Base-by-base conservation (phyloP, 2,888 invertebrate genomes). In the Epirrhoe alternata region DNA sequence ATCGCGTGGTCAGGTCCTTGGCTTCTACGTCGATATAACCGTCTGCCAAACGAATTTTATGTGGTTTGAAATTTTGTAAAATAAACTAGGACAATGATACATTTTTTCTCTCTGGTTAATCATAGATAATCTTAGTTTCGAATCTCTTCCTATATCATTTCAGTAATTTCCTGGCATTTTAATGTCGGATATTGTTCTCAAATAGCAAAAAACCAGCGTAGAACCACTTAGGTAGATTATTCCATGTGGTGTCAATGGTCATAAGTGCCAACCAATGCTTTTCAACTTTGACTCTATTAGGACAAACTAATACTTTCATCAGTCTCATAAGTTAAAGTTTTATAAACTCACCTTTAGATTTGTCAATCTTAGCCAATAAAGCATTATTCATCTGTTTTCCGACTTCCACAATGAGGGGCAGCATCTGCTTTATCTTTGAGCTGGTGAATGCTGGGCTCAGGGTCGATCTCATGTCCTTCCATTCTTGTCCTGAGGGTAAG, bases 361-460 rank as follows among this genome's bases (percentile, higher is more conserved):
- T 71, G 3, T 80, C 64, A 6, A 89, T 81, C 33, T 82, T 81
- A 3, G 72, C 71, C 53, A 80, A 81, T n/a, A 90, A 66, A 0
- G 74, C 69, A 0, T 71, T 68, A n/a, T 84, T 81, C 89, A 90
- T 88, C 66, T 86, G 85, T 0, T 85, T 73, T 0, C 87, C 88
- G 0, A 86, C 88, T 53, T 90, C 88, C 30, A 85, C 81, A 86
- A 94, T 94, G 64, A 88, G 85, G 0, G 88, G 89, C 45, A 89
- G 78, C 89, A 89, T 90, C 42, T 79, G 55, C 6, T 89, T 86
- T 72, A 94, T 94, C 78, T 94, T 94, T 50, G 92, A 90, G 50
- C 93, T 89, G 6, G 94, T 94, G 72, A 94, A 94, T 0, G 90
- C 88, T 1, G 94, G 94, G 52, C 93, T 92, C 50, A 92, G 69